Percentiles rank a stretch among this genome's conserved stretches.
Evolutionary conservation across 2,797 vertebrate species (phyloP).

Genomic region (Hypotaenidia philippensis): DNA sequence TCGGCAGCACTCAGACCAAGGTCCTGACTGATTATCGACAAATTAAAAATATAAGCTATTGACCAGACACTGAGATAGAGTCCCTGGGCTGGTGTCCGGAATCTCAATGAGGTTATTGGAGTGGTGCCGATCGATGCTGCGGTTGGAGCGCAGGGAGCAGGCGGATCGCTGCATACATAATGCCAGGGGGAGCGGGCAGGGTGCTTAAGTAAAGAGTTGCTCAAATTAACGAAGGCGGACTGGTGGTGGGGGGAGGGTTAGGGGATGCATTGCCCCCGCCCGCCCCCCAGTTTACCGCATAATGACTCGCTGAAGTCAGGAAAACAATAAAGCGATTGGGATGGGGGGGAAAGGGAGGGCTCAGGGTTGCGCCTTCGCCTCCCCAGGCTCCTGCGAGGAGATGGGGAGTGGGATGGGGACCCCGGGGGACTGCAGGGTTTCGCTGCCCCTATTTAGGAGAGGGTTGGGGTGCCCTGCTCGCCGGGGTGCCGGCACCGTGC

Average conservation of each 20-base stretch:
- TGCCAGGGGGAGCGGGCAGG: slow-evolving; percentile 22
- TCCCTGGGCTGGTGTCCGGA: slow-evolving; percentile 86
- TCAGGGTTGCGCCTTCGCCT: neutral
- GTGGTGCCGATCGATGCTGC: slow-evolving; percentile 87
- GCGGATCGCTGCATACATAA: slow-evolving; percentile 85
- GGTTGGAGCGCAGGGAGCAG: slow-evolving; percentile 85
- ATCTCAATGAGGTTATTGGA: slow-evolving; percentile 94
- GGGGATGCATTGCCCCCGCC: neutral
- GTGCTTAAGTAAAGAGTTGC: slow-evolving; percentile 72
- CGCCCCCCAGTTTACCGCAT: neutral
- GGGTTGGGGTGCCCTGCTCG: neutral
- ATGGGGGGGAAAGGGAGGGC: no score
- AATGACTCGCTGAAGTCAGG: neutral
- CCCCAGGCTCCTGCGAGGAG: accelerated
- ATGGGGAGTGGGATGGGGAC: accelerated
- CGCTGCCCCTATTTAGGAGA: no score
- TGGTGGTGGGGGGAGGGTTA: neutral
- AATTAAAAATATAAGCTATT: slow-evolving; percentile 89
- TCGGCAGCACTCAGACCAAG: slow-evolving; percentile 75
- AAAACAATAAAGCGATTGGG: neutral
- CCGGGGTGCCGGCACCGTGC: accelerated
- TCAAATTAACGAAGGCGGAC: neutral
- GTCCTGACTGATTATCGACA: slow-evolving; percentile 86
- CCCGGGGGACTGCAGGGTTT: accelerated
- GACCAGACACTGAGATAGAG: slow-evolving; percentile 86